Evolutionary conservation across 2,113 vertebrate genomes (phyloP).

Genomic region (pig (Sus scrofa)): T2T-Sscrofa CM000824.6:112910001-112910500

Average conservation of each 20-base stretch:
- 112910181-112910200: neutral
- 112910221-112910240: neutral
- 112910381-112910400: neutral
- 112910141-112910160: neutral
- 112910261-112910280: neutral
- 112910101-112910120: neutral
- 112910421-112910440: neutral
- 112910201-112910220: neutral
- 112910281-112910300: neutral
- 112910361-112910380: neutral
- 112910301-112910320: neutral
- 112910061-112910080: neutral
- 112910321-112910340: neutral
- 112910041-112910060: neutral
- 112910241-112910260: neutral
- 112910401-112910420: neutral
- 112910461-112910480: neutral
- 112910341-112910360: neutral
- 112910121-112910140: neutral
- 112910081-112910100: neutral
- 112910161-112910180: neutral
- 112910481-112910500: slow-evolving; percentile 3
- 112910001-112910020: neutral
- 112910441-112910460: neutral
- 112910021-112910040: neutral